These are phyloP conservation scores for Tragulus kanchil DNA, from an alignment of 2,113 vertebrate genomes.

Conservation along the genomic window DNA sequence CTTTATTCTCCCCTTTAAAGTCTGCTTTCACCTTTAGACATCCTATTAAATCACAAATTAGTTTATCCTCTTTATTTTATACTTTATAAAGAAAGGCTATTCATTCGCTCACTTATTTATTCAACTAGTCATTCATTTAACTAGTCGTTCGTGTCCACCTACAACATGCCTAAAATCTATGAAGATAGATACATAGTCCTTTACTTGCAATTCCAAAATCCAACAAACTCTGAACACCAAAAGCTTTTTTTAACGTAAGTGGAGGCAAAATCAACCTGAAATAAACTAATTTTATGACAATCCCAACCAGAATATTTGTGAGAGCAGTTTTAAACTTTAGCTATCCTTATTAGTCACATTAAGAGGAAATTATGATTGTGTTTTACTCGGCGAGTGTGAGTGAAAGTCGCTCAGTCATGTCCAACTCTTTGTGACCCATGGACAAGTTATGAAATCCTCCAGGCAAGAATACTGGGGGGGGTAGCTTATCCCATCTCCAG, in stretches of 20 bases:
- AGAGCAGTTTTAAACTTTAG: not conserved
- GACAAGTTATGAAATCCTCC: too few relatives aligned
- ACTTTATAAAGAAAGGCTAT: not conserved
- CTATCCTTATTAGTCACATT: not conserved
- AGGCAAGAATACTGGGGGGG: too few relatives aligned
- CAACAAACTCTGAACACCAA: not conserved
- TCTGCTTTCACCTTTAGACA: not conserved
- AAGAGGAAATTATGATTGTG: not conserved
- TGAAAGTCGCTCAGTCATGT: too few relatives aligned
- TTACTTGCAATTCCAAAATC: not conserved
- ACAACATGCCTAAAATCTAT: not conserved
- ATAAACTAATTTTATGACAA: not conserved
- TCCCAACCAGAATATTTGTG: not conserved
- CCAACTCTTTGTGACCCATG: too few relatives aligned
- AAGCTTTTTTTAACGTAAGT: accelerated
- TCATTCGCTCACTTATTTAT: not conserved
- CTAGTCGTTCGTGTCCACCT: not conserved
- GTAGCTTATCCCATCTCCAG: too few relatives aligned
- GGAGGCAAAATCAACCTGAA: not conserved
- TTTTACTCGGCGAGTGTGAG: not conserved
- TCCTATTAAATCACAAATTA: not conserved
- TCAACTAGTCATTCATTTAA: not conserved
- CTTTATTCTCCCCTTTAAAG: not conserved
- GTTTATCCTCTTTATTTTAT: not conserved
- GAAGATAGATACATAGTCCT: not conserved